Conservation (phyloP, 1,140 invertebrate species). For the Chlorops oryzae region DNA sequence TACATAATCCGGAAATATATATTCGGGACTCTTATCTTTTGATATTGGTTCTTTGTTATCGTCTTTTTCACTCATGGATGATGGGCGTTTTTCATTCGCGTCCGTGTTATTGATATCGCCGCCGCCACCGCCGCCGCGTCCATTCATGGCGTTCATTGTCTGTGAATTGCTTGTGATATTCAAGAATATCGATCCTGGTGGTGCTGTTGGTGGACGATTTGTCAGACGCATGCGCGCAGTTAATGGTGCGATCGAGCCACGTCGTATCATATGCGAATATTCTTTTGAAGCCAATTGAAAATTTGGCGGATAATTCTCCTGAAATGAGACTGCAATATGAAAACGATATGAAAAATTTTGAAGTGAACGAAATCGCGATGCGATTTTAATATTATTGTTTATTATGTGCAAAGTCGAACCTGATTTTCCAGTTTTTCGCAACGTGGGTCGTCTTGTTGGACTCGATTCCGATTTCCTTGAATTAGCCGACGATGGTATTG, state of each 20-base stretch:
- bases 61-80: no score
- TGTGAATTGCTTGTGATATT: no score
- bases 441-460: slow-evolving; percentile 28
- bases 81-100: no score
- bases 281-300: slow-evolving; percentile 42
- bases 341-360: neutral
- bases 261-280: slow-evolving; percentile 42
- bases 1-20: slow-evolving; percentile 38
- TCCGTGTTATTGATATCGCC: no score
- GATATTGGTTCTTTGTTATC: no score
- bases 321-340: slow-evolving; percentile 39
- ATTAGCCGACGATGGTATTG: slow-evolving; percentile 14
- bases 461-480: slow-evolving; percentile 18
- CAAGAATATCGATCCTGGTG: slow-evolving; percentile 42
- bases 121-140: no score
- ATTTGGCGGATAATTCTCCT: slow-evolving; percentile 44
- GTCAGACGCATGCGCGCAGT: slow-evolving; percentile 39
- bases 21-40: slow-evolving; percentile 12
- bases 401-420: slow-evolving; percentile 10
- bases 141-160: slow-evolving; percentile 1
- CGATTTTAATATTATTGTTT: neutral
- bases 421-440: slow-evolving; percentile 46
- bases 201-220: slow-evolving; percentile 44
- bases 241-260: slow-evolving; percentile 42
- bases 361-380: no score